Base-by-base conservation (phyloP, 2,113 vertebrate species). In the Takifugu bimaculatus region DNA sequence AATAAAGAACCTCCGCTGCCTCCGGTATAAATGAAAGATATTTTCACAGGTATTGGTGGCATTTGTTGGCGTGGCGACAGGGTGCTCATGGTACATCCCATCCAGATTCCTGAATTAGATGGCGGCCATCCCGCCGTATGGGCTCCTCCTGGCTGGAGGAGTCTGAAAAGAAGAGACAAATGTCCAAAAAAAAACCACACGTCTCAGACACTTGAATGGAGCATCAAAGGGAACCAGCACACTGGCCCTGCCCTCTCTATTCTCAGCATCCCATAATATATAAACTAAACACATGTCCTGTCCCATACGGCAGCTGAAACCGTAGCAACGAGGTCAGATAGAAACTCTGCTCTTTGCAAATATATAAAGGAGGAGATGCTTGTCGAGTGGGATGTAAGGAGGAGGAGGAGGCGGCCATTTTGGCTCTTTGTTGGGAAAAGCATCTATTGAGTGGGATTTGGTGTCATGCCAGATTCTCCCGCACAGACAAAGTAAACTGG, bases 371-470 rank as follows among this genome's bases (percentile, higher is more conserved):
- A 79, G 49, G 35, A 74, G 70, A 50, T 67, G 77, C 55, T 80
- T 54, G 80, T 82, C 70, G 59, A 65, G 70, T 63, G 65, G 77
- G 55, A 80, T 70, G 70, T 39, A 12, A 70, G 68, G 55, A 76
- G 49, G 51, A 68, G 54, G 56, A 72, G 72, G 71, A 63, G 69
- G 75, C 50, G 6, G 70, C 52, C 71, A 74, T 68, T 70, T 82
- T 70, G 62, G 12, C 58, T 66, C 56, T 87, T 89, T 86, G 83
- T 85, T 68, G 65, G 6, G 49, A 53, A 68, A 82, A 79, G 51
- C 76, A 72, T 87, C 80, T 60, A 85, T 83, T 77, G 79, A 90
- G 84, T 82, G 75, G 68, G 79, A 63, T 74, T 88, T 91, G 89
- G 87, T 87, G 83, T 78, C 52, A 75, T 79, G 88, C 90, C 90